Percentiles rank a stretch among this genome's conserved stretches.
phyloP scores from a whole-genome alignment of 2,797 vertebrate species.

The Lutjanus argentimaculatus region DNA sequence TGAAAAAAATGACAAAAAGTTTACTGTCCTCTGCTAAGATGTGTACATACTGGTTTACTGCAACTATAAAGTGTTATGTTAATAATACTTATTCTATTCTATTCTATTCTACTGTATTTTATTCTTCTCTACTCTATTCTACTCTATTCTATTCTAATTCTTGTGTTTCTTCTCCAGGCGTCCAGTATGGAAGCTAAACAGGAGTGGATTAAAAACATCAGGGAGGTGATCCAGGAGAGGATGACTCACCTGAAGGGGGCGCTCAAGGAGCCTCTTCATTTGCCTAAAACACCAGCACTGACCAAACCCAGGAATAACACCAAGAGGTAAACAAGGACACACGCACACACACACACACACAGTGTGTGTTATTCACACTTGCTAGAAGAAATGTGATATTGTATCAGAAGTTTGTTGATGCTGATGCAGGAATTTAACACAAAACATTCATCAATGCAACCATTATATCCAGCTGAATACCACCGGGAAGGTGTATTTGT shows the following conservation, averaged over 20 bases:
- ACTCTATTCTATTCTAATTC: no score
- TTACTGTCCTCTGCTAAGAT: neutral
- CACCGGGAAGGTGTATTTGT: neutral
- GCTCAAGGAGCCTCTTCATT: constrained; percentile 95
- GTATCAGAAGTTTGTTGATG: neutral
- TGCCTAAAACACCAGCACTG: constrained; percentile 94
- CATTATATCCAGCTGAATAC: neutral
- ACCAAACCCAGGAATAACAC: constrained; percentile 93
- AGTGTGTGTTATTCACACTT: no score
- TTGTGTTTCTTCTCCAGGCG: constrained; percentile 82
- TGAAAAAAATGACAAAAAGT: rapidly evolving
- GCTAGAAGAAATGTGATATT: neutral
- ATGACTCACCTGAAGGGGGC: constrained; percentile 98
- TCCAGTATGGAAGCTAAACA: constrained; percentile 97
- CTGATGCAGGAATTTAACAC: neutral
- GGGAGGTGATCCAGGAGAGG: constrained; percentile 98
- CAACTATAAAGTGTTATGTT: rapidly evolving
- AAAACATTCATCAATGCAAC: neutral
- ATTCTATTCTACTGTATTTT: no score
- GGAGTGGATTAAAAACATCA: constrained; percentile 99
- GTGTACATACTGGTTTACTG: neutral
- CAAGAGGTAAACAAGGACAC: constrained; percentile 87
- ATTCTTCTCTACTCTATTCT: no score
- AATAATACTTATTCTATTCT: no score
- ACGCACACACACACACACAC: neutral